Percentiles rank a stretch among this genome's conserved stretches.
Conservation (phyloP, 2,888 invertebrate species). For the Agonopterix subpropinquella region DNA sequence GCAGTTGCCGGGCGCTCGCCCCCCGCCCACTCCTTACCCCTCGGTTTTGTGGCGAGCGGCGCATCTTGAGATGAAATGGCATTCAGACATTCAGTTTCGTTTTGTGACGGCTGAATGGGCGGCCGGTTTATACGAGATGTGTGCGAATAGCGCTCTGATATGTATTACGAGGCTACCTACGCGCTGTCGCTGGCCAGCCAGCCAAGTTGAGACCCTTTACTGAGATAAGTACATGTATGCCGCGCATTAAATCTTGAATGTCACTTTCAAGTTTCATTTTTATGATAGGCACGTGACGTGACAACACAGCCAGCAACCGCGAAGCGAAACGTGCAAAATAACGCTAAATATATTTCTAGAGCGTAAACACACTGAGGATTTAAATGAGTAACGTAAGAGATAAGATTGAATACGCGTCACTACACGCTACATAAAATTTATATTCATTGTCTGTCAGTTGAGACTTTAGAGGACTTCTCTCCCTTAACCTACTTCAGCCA, state of each 20-base stretch:
- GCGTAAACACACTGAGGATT: no score
- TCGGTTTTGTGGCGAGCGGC: constrained; percentile 37
- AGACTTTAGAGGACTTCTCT: no score
- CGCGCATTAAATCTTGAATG: neutral
- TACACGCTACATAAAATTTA: no score
- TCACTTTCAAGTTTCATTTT: neutral
- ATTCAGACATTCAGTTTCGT: constrained; percentile 56
- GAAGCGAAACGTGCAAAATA: no score
- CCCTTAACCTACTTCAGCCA: no score
- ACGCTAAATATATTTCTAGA: no score
- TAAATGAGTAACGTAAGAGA: no score
- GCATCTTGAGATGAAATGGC: constrained; percentile 59
- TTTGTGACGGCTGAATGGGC: constrained; percentile 52
- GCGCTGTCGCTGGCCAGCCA: neutral
- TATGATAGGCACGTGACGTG: no score
- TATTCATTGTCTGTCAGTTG: no score
- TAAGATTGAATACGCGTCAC: no score
- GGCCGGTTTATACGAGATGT: constrained; percentile 35
- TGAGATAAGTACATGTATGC: no score
- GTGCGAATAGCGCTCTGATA: constrained; percentile 36
- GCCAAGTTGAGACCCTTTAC: neutral
- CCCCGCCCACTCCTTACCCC: constrained; percentile 31
- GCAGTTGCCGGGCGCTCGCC: constrained; percentile 53
- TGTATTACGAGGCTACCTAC: constrained; percentile 10
- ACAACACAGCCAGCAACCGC: no score